Base-by-base conservation (phyloP, 2,113 vertebrate species). In the Anseranas semipalmata region DNA sequence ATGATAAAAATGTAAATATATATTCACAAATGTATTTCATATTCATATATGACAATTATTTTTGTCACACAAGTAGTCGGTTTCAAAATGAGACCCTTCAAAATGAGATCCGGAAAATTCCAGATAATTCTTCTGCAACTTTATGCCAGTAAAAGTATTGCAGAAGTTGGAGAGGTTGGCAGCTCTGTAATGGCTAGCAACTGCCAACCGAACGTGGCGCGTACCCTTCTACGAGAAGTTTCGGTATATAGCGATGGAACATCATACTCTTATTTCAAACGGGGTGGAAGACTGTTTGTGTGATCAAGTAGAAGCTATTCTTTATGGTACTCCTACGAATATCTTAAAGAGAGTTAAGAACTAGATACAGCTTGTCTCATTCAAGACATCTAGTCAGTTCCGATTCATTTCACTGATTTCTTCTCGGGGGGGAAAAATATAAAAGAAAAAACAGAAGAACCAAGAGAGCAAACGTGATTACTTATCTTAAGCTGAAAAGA, bases 91-190 rank as follows among this genome's bases (percentile, higher is more conserved):
- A 68, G 50, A 66, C 30, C 58, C 50, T 7, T n/a, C n/a, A n/a
- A n/a, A n/a, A n/a, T n/a, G n/a, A n/a, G 30, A 19, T 18, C 52
- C 30, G 55, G 66, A 37, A 71, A 84, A 41, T 18, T 43, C 65
- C 35, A 37, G 68, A 30, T 10, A 15, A 41, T 25, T 30, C 67
- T 66, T 43, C 55, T 17, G 22, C 14, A 32, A 3, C 30, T 71
- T 78, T 7, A 62, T 4, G 15, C 55, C 56, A 21, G 41, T 0
- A 72, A 4, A 24, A 88, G 20, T 0, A 48, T 41, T 17, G 12
- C 1, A 0, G 10, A 9, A 41, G 46, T 6, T 4, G 19, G 27
- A 37, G 27, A 65, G 37, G 48, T 0, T 28, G 19, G 66, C 35
- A 83, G 39, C 27, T 30, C n/a, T 14, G 28, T 3, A 28, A 50